Conservation (phyloP, 2,888 invertebrate species). For the Ophonus ardosiacus region DNA sequence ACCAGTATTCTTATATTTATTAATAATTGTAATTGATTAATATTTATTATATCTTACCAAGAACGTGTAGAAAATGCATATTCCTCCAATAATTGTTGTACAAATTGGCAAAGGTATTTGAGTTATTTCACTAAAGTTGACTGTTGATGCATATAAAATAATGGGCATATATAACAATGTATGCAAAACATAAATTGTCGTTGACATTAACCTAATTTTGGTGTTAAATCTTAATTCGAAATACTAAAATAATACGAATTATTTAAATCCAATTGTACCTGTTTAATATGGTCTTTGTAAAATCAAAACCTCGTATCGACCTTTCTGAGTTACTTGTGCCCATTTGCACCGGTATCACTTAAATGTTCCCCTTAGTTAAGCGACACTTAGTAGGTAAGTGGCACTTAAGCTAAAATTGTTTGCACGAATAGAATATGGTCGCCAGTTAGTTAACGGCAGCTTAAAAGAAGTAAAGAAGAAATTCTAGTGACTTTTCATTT, state of each 20-base stretch:
- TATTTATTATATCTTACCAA: constrained; percentile 31
- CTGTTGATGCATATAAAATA: constrained; percentile 37
- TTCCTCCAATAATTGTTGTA: constrained; percentile 49
- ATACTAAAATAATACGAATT: constrained; percentile 38
- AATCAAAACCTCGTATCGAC: no score
- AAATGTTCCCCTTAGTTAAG: no score
- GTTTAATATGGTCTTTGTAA: no score
- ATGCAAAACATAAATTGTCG: constrained; percentile 48
- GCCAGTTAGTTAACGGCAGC: no score
- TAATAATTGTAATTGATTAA: neutral
- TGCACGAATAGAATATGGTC: no score
- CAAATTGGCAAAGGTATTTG: constrained; percentile 33
- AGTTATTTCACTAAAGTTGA: constrained; percentile 37
- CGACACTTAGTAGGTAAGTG: no score
- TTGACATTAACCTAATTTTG: constrained; percentile 41
- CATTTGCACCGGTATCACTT: no score
- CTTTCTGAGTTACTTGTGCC: no score
- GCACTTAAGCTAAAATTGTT: no score
- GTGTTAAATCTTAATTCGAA: constrained; percentile 47
- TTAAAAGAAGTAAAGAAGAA: no score
- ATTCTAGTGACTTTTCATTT: no score
- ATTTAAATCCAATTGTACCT: neutral
- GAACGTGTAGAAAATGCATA: constrained; percentile 51
- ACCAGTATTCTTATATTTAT: no score
- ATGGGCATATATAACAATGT: constrained; percentile 50